Conservation (phyloP, 2,888 invertebrate genomes). For the Ernsta delagoae region DNA sequence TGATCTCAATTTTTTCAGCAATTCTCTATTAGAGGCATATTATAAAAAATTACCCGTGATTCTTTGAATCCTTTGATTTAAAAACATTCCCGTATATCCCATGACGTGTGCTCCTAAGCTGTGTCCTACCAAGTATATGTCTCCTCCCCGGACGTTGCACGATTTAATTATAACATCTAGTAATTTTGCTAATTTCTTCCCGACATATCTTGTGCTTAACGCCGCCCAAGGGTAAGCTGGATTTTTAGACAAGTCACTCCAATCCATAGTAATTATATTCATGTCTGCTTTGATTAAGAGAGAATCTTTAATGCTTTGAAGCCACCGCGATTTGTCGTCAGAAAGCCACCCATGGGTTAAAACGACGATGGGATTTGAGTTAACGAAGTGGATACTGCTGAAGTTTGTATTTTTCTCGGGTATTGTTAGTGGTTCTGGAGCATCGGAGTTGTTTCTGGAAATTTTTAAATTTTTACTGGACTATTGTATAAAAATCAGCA, state of each 20-base stretch:
- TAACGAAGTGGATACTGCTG: slow-evolving; percentile 66
- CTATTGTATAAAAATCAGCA: too few species aligned
- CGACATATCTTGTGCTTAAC: slow-evolving; percentile 71
- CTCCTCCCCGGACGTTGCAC: slow-evolving; percentile 51
- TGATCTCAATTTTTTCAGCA: too few species aligned
- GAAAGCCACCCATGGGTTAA: slow-evolving; percentile 84
- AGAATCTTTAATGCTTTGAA: slow-evolving; percentile 71
- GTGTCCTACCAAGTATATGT: slow-evolving; percentile 78
- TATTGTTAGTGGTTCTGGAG: slow-evolving; percentile 58
- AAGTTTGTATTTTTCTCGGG: slow-evolving; percentile 49
- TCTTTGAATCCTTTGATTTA: slow-evolving; percentile 70
- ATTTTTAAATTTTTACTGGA: neutral
- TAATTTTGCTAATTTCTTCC: slow-evolving; percentile 63
- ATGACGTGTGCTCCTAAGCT: slow-evolving; percentile 86
- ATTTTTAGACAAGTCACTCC: slow-evolving; percentile 70
- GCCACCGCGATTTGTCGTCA: slow-evolving; percentile 61
- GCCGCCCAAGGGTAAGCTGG: slow-evolving; percentile 72
- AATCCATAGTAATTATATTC: slow-evolving; percentile 81
- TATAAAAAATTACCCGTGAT: slow-evolving; percentile 80
- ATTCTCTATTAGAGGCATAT: too few species aligned
- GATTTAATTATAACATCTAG: slow-evolving; percentile 53
- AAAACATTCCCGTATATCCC: slow-evolving; percentile 84
- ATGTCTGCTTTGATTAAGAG: slow-evolving; percentile 68
- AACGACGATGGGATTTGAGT: slow-evolving; percentile 71
- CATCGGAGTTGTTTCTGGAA: slow-evolving; percentile 56